Percentiles rank a stretch among this genome's conserved stretches.
phyloP scores from a whole-genome alignment of 2,888 invertebrate genomes.

The Drosophila neonasuta region DNA sequence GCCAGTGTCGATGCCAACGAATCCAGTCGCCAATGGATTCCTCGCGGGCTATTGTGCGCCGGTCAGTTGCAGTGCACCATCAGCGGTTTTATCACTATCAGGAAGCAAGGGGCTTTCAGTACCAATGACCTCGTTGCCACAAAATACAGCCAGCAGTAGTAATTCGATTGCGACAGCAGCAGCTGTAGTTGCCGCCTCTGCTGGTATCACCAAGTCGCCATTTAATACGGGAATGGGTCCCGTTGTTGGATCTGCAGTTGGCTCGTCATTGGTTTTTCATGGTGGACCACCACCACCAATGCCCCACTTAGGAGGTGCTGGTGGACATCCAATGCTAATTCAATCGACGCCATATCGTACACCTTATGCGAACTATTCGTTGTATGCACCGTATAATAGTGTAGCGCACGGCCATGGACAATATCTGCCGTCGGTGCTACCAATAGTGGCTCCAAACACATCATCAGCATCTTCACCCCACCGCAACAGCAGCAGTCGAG shows the following conservation, averaged over 20 bases:
- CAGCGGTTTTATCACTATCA: slow-evolving; percentile 40
- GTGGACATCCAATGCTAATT: slow-evolving; percentile 78
- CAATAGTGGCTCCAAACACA: slow-evolving; percentile 85
- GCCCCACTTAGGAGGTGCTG: slow-evolving; percentile 69
- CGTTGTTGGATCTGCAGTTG: slow-evolving; percentile 33
- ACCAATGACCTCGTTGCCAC: slow-evolving; percentile 31
- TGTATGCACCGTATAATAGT: slow-evolving; percentile 91
- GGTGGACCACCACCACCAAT: slow-evolving; percentile 57
- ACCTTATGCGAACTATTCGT: slow-evolving; percentile 83
- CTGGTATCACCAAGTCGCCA: slow-evolving; percentile 49
- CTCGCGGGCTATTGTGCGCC: slow-evolving; percentile 48
- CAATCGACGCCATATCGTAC: slow-evolving; percentile 80
- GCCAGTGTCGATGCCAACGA: slow-evolving; percentile 13
- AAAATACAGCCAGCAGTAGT: slow-evolving; percentile 45
- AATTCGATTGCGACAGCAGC: slow-evolving; percentile 41
- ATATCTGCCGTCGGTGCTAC: slow-evolving; percentile 85
- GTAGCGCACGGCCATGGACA: slow-evolving; percentile 90
- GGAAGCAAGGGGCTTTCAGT: slow-evolving; percentile 47
- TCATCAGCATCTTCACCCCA: slow-evolving; percentile 87
- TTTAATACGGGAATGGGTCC: slow-evolving; percentile 49
- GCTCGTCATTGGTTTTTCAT: slow-evolving; percentile 60
- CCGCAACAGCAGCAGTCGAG: slow-evolving; percentile 68
- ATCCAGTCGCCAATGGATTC: slow-evolving; percentile 58
- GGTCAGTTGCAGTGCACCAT: slow-evolving; percentile 23
- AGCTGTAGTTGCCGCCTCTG: slow-evolving; percentile 5